Conservation (phyloP, 2,797 vertebrate species). For the Ciconia nigra region DNA sequence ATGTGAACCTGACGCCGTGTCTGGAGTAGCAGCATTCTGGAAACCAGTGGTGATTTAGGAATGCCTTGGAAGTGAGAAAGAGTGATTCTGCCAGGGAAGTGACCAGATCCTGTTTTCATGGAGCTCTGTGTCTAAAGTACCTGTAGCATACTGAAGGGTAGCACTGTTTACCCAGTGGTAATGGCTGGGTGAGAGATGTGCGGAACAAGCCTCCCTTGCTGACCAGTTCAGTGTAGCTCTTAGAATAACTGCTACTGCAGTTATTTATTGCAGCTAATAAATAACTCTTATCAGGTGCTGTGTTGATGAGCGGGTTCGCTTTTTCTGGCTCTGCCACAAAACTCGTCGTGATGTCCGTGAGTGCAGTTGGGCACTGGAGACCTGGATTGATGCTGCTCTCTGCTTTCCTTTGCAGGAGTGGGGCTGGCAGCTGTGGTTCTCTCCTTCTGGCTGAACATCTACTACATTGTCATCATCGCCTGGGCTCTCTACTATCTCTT, state of each 20-base stretch:
- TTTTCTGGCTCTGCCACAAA: background rate
- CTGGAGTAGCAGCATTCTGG: background rate
- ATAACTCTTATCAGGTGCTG: fast-evolving
- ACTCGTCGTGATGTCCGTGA: background rate
- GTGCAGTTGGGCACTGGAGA: background rate
- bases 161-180: background rate
- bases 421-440: conserved; percentile 87
- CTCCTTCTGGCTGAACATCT: conserved; percentile 93
- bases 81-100: background rate
- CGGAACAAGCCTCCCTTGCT: background rate
- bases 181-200: fast-evolving
- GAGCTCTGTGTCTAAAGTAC: background rate
- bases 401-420: conserved; percentile 75
- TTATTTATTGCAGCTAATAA: too few relatives aligned
- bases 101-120: background rate
- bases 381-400: background rate
- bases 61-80: background rate
- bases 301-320: background rate
- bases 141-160: background rate
- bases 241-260: too few relatives aligned
- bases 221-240: background rate
- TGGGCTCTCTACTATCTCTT: conserved; percentile 94
- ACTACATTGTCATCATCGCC: conserved; percentile 92
- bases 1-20: fast-evolving
- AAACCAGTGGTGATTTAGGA: background rate